A percentile compares a stretch with the other conserved stretches of the same genome.
Evolutionary conservation across 2,888 invertebrate genomes (phyloP).

Genomic region (Lamellibrachia columna): DNA sequence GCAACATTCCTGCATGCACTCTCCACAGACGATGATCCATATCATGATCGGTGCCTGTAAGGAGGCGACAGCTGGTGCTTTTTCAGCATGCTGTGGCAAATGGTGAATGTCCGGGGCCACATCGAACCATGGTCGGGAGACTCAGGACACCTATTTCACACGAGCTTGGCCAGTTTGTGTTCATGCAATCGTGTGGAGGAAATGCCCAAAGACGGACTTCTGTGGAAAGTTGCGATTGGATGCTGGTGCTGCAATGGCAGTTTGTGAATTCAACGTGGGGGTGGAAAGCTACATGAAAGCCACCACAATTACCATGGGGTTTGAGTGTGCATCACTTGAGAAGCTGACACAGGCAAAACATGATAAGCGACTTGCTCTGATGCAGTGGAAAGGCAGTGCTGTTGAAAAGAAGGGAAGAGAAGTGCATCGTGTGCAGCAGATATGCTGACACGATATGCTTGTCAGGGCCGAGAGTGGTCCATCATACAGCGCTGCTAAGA

Average conservation of each 20-base stretch:
- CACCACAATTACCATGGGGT: neutral
- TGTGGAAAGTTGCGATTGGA: neutral
- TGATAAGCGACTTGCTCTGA: neutral
- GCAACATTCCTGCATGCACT: neutral
- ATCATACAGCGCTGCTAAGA: neutral
- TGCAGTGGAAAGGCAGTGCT: neutral
- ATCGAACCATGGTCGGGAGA: neutral
- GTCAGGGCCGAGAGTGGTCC: neutral
- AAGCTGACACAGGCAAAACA: neutral
- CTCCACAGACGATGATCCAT: neutral
- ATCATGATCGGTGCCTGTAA: conserved; percentile 5
- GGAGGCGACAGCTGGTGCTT: neutral
- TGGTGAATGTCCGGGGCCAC: neutral
- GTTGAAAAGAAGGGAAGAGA: neutral
- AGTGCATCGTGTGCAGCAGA: neutral
- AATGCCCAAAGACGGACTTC: neutral
- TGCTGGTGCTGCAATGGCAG: neutral
- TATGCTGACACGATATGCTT: neutral
- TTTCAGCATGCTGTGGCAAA: neutral
- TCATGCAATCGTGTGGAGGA: neutral
- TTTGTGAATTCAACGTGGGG: neutral
- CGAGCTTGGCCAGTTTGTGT: neutral
- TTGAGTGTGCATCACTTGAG: neutral
- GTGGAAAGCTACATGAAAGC: neutral
- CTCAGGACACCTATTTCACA: neutral